Conservation (phyloP, 2,888 invertebrate species). For the Scaeva pyrastri region DNA sequence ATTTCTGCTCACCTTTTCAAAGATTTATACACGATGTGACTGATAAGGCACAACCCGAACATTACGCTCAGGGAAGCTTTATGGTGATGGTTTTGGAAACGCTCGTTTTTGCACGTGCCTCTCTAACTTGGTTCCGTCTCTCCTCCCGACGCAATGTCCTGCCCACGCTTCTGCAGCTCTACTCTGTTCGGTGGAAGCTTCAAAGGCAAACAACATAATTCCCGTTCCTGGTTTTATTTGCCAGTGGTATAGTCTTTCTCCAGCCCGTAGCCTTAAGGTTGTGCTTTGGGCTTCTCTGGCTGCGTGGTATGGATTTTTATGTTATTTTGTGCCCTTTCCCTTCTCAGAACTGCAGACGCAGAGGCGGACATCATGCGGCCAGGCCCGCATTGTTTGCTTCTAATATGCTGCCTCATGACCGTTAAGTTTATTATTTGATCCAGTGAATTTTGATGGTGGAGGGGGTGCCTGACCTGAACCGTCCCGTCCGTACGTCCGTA, state of each 20-base stretch:
- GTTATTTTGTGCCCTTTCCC: constrained; percentile 32
- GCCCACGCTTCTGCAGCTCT: neutral
- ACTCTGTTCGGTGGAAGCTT: constrained; percentile 34
- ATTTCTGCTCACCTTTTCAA: constrained; percentile 73
- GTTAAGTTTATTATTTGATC: constrained; percentile 75
- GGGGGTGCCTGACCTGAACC: constrained; percentile 12
- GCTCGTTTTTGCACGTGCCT: constrained; percentile 70
- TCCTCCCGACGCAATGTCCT: neutral
- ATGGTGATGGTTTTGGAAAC: constrained; percentile 68
- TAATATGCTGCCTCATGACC: constrained; percentile 75
- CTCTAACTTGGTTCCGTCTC: constrained; percentile 8
- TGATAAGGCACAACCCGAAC: constrained; percentile 75
- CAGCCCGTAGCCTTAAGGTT: neutral
- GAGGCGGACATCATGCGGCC: constrained; percentile 29
- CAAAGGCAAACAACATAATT: constrained; percentile 75
- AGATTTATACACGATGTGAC: constrained; percentile 73
- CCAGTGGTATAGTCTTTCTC: neutral
- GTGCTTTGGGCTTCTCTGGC: constrained; percentile 4
- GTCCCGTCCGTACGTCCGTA: no score
- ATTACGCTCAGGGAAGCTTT: constrained; percentile 68
- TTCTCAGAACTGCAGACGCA: neutral
- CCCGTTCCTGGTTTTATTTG: constrained; percentile 56
- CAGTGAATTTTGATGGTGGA: constrained; percentile 50
- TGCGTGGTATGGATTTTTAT: constrained; percentile 65
- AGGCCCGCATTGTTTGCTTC: constrained; percentile 62